A percentile compares a stretch with the other conserved stretches of the same genome.
phyloP scores from a whole-genome alignment of 2,888 invertebrate genomes.

The Drosophila barbarae region DNA sequence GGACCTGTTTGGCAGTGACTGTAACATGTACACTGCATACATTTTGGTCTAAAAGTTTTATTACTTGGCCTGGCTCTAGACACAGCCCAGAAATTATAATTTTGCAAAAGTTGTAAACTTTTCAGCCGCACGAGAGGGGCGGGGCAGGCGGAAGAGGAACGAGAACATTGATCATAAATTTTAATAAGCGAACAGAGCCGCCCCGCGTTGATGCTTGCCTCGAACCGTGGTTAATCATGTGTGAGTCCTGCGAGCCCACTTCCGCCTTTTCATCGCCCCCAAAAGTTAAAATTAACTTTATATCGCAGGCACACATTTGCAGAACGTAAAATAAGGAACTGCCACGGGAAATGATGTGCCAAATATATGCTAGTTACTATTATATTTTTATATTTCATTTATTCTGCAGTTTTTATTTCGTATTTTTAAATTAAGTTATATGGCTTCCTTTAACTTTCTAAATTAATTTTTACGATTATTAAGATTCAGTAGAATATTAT shows the following conservation, averaged over 20 bases:
- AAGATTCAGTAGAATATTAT: no score
- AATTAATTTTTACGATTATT: no score
- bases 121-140: constrained; percentile 18
- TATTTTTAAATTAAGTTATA: no score
- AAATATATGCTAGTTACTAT: neutral
- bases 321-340: neutral
- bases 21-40: constrained; percentile 63
- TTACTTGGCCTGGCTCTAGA: constrained; percentile 43
- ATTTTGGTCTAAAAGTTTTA: constrained; percentile 58
- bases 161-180: constrained; percentile 52
- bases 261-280: neutral
- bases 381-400: neutral
- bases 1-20: constrained; percentile 45
- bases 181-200: constrained; percentile 47
- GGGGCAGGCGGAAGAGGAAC: neutral
- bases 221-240: constrained; percentile 48
- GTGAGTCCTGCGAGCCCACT: constrained; percentile 3
- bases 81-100: constrained; percentile 50
- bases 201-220: constrained; percentile 30
- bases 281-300: constrained; percentile 1
- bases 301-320: neutral
- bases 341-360: neutral
- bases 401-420: no score
- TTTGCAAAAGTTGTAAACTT: constrained; percentile 62
- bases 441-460: no score